Base-by-base conservation (phyloP, 1,140 invertebrate species). In the Apis laboriosa region DNA sequence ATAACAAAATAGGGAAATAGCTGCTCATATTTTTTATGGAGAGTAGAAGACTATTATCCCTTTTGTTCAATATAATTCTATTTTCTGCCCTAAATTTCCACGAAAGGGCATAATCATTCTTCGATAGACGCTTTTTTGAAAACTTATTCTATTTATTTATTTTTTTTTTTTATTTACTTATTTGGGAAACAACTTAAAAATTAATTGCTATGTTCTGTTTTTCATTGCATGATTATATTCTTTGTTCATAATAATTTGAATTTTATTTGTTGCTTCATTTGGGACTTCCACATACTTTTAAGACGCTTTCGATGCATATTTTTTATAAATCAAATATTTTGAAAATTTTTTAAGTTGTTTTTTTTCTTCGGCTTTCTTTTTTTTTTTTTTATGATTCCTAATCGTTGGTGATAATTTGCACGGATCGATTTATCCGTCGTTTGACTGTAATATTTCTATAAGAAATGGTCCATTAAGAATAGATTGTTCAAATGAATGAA, bases 1-100 rank as follows among this genome's bases (percentile, higher is more conserved):
- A 17, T 49, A 55, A 75, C 43, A 34, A 77, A 72, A 71, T 63
- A 77, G 85, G 67, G 64, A 80, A 79, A 79, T 80, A 74, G 79
- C 72, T 82, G 70, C 79, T 85, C 79, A 84, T 84, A 84, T 86
- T 86, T 86, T 84, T 81, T 84, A 86, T 34, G 73, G 77, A 81
- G 75, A 84, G 72, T 72, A 77, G 77, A 76, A 75, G 71, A 80
- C 77, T 74, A 71, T 66, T 66, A 55, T 77, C 71, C 77, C 49
- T 76, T 78, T 64, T 24, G 55, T 80, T 80, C 73, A 51, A 21
- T 72, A 55, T 77, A 49, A 34, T 9, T 17, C 9, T 80, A 77
- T 75, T 61, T 86, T n/a, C 60, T 3, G 56, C 24, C 61, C 66
- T 43, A 9, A 58, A 2, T 28, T 77, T 68, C 2, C 58, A 53